Percentiles rank a stretch among this genome's conserved stretches.
phyloP scores from a whole-genome alignment of 1,140 invertebrate species.

The Leucophenga varia region DNA sequence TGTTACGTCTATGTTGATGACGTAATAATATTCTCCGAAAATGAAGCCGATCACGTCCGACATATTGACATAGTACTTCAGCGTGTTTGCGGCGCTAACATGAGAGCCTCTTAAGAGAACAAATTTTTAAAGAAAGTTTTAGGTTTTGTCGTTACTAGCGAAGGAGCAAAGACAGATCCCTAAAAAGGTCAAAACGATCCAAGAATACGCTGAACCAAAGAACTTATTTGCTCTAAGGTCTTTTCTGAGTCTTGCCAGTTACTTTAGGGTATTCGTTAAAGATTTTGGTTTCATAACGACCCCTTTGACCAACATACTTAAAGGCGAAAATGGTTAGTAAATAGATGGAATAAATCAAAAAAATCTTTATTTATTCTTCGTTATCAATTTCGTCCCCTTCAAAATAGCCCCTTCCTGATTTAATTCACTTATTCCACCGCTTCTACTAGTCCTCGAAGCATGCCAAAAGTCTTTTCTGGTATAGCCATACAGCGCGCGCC shows the following conservation, averaged over 20 bases:
- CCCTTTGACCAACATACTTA: constrained; percentile 42
- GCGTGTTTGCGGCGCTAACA: constrained; percentile 34
- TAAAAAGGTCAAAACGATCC: constrained; percentile 22
- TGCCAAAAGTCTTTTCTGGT: too few species aligned
- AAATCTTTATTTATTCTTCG: too few species aligned
- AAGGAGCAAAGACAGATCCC: constrained; percentile 17
- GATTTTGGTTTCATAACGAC: constrained; percentile 8
- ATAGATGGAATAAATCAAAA: too few species aligned
- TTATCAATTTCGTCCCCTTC: too few species aligned
- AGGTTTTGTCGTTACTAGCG: constrained; percentile 13
- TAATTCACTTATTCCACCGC: too few species aligned
- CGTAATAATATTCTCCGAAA: constrained; percentile 7
- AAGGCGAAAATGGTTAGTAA: too few species aligned
- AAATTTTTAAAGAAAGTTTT: too few species aligned
- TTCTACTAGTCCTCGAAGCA: too few species aligned
- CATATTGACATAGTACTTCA: constrained; percentile 1
- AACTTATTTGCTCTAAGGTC: constrained; percentile 9
- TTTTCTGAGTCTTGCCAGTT: constrained; percentile 15
- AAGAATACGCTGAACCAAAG: constrained; percentile 10
- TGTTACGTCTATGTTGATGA: constrained; percentile 12
- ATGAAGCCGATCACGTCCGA: not conserved
- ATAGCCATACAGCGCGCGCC: too few species aligned
- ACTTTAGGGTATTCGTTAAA: constrained; percentile 13
- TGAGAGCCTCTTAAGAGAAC: too few species aligned
- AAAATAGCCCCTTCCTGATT: too few species aligned